phyloP scores from a whole-genome alignment of 2,888 invertebrate species.

The Cylloceria caligata region DNA sequence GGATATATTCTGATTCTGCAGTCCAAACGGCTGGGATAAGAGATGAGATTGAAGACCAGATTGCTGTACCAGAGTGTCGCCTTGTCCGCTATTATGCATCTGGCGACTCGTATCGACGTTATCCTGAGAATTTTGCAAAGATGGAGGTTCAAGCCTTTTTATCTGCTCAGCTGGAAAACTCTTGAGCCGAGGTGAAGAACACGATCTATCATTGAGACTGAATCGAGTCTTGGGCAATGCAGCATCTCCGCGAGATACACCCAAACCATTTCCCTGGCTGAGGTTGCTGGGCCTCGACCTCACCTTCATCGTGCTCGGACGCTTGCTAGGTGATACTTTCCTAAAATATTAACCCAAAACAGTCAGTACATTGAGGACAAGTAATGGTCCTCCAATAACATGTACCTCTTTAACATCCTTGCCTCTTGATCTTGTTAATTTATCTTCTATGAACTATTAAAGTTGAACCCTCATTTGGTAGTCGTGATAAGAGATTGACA shows the following conservation, averaged over 20 bases:
- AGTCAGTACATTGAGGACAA: not conserved
- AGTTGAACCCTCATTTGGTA: constrained; percentile 51
- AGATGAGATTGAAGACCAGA: constrained; percentile 1
- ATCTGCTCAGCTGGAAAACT: constrained; percentile 78
- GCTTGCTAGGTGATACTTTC: constrained; percentile 66
- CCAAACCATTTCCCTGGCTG: constrained; percentile 30
- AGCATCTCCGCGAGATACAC: not conserved
- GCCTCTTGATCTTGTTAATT: constrained; percentile 40
- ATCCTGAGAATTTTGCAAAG: constrained; percentile 36
- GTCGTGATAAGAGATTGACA: constrained; percentile 37
- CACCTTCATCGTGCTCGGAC: constrained; percentile 64
- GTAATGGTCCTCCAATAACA: not conserved
- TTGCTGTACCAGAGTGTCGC: constrained; percentile 57
- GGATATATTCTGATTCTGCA: constrained; percentile 44
- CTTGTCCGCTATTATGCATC: constrained; percentile 55
- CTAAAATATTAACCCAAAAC: constrained; percentile 34
- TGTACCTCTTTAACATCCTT: constrained; percentile 52
- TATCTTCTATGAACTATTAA: constrained; percentile 18
- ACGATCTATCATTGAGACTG: constrained; percentile 66
- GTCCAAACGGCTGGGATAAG: constrained; percentile 1
- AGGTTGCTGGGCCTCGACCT: constrained; percentile 51
- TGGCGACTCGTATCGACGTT: constrained; percentile 6
- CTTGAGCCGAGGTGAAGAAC: constrained; percentile 75
- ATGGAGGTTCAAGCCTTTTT: constrained; percentile 66
- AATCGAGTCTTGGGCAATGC: constrained; percentile 72